Conservation (phyloP, 2,797 vertebrate genomes). For the Leucoraja ocellata region DNA sequence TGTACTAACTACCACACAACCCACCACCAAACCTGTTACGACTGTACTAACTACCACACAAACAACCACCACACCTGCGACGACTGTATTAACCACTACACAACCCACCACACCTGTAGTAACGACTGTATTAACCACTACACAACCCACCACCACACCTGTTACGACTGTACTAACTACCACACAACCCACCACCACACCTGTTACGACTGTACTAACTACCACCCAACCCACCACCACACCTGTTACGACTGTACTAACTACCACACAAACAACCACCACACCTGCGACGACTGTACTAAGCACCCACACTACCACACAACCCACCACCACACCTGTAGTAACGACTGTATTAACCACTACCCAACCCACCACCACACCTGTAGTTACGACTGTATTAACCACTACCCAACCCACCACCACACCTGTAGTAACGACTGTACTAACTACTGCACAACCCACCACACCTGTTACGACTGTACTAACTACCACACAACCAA, state of each 20-base stretch:
- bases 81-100: slow-evolving; percentile 34
- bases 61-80: background rate
- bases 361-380: background rate
- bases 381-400: slow-evolving; percentile 36
- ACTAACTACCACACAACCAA: background rate
- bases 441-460: background rate
- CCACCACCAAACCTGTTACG: slow-evolving; percentile 1
- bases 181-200: background rate
- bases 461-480: background rate
- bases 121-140: slow-evolving; percentile 37
- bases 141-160: background rate
- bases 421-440: background rate
- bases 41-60: background rate
- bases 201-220: background rate
- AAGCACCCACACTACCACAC: background rate
- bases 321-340: background rate
- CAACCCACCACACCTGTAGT: background rate
- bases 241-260: background rate
- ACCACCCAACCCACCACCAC: background rate
- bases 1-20: background rate
- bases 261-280: slow-evolving; percentile 37
- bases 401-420: background rate
- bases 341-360: background rate
- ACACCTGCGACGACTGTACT: slow-evolving; percentile 24
- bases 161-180: background rate